These are phyloP conservation scores for Tipula vernalis DNA, from an alignment of 2,888 invertebrate genomes.

Conservation along the genomic window DNA sequence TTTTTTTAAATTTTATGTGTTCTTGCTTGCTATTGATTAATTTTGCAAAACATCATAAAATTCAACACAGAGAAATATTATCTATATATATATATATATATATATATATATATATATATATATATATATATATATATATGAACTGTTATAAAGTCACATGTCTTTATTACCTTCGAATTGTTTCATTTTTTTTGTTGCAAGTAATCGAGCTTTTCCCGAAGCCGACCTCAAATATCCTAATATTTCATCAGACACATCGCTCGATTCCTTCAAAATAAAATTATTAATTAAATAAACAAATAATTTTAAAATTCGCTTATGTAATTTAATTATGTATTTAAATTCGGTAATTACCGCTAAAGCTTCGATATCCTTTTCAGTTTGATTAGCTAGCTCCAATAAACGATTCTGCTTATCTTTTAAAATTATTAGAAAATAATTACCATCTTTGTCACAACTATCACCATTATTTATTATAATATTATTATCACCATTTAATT, in stretches of 20 bases:
- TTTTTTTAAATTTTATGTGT: not conserved
- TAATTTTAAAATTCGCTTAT: not conserved
- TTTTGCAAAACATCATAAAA: not conserved
- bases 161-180: conserved; percentile 67
- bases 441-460: conserved; percentile 50
- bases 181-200: conserved; percentile 86
- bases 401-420: conserved; percentile 61
- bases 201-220: conserved; percentile 78
- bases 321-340: not conserved
- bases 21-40: not conserved
- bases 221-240: conserved; percentile 76
- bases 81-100: no score
- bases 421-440: conserved; percentile 64
- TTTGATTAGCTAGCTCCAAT: conserved; percentile 50
- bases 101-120: no score
- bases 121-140: no score
- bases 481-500: conserved; percentile 9
- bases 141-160: not conserved
- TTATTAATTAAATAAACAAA: conserved; percentile 17
- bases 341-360: conserved; percentile 32
- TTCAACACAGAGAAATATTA: not conserved
- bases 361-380: conserved; percentile 53
- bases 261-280: conserved; percentile 23
- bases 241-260: conserved; percentile 60
- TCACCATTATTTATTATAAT: not conserved